Evolutionary conservation across 2,113 vertebrate species (phyloP), one percentile per base, ranked within the genome.

Genomic region (Lucifuga dentata): DNA sequence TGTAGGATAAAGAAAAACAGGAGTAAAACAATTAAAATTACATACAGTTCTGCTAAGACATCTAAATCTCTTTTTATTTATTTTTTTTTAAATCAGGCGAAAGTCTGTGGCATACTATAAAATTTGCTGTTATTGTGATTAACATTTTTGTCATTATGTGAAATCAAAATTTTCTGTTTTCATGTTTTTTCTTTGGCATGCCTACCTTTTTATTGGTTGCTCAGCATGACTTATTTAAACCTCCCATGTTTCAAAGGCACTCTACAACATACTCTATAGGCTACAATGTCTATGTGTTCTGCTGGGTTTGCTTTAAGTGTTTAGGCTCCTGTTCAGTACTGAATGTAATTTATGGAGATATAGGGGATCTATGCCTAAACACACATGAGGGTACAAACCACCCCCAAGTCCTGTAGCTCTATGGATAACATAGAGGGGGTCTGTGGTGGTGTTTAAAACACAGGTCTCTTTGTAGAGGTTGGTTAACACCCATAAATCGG

Each of bases 401-500:
- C 32, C 62, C 52, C 58, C 38, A 24, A 15, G 45, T 50, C 19
- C 32, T 55, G 58, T 38, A 51, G 46, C 51, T 58, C 43, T 69
- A 60, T 71, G 58, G 51, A 68, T 62, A 43, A 68, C 68, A 59
- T 40, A 63, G 46, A 68, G 38, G 35, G 58, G 50, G 35, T 21
- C 66, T 52, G 36, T 66, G 36, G 63, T 57, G 38, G 58, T 19
- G 43, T 78, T 46, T 51, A 55, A 39, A 67, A 86, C 74, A 80
- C 66, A 53, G 69, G 6, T 15, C 23, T 65, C 79, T 82, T 78
- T 86, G 83, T 89, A 32, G 73, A 73, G 44, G 38, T 33, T 53
- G 61, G 9, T 39, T 73, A 50, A 53, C 56, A 69, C 63, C 58
- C 51, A 62, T 6, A 8, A 32, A 51, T 57, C 38, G 48, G 21